Conservation (phyloP, 2,888 invertebrate species). For the Monoplex corrugatus region DNA sequence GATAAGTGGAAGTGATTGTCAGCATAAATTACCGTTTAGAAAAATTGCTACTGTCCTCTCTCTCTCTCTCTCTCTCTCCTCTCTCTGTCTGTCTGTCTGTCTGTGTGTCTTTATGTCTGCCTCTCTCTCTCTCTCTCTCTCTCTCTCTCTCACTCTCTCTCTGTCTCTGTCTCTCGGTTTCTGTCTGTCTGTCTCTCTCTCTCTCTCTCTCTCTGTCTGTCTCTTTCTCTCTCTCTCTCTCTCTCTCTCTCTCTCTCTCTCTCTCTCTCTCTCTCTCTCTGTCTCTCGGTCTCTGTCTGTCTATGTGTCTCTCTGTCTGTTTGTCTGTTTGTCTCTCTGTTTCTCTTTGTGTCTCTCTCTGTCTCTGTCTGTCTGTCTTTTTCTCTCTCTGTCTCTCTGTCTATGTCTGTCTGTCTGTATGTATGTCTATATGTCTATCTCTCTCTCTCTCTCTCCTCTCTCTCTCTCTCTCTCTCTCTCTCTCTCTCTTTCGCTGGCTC, state of each 20-base stretch:
- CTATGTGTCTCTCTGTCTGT: background rate
- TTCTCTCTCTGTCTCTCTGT: background rate
- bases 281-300: no score
- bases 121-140: constrained; percentile 25
- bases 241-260: constrained; percentile 9
- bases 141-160: background rate
- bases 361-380: constrained; percentile 22
- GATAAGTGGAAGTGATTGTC: background rate
- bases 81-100: background rate
- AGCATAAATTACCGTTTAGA: no score
- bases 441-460: background rate
- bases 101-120: background rate
- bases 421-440: background rate
- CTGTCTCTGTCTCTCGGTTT: constrained; percentile 8
- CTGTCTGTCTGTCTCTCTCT: constrained; percentile 1
- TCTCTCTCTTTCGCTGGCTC: constrained; percentile 16
- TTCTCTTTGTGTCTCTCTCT: constrained; percentile 13
- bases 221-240: background rate
- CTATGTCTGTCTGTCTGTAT: background rate
- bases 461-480: constrained; percentile 1
- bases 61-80: background rate
- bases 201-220: background rate
- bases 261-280: constrained; percentile 23
- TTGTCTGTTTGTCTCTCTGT: background rate
- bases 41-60: background rate